Evolutionary conservation across 2,797 vertebrate species (phyloP).

Genomic region (Sebastes taczanowskii): DNA sequence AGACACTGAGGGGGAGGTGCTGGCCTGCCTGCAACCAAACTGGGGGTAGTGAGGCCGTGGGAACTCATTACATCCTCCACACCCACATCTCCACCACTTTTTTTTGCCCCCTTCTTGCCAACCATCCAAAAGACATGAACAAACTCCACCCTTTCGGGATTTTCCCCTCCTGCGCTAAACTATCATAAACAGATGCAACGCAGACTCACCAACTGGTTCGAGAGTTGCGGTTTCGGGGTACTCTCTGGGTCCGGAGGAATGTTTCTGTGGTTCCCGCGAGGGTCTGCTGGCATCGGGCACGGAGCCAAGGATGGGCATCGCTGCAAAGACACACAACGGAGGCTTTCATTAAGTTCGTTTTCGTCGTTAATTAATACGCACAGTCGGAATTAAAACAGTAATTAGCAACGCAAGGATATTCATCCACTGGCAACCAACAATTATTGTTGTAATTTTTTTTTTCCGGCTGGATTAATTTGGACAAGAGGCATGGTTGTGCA

Average conservation of each 20-base stretch:
- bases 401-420: constrained; percentile 79
- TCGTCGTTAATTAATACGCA: constrained; percentile 67
- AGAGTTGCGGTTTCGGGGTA: constrained; percentile 76
- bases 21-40: constrained; percentile 85
- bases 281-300: constrained; percentile 90
- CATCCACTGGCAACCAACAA: constrained; percentile 64
- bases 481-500: constrained; percentile 83
- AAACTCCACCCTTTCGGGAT: constrained; percentile 84
- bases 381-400: constrained; percentile 77
- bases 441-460: constrained; percentile 67
- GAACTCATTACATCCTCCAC: constrained; percentile 81
- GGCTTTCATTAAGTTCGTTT: constrained; percentile 83
- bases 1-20: constrained; percentile 86
- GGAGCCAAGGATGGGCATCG: constrained; percentile 87
- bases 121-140: constrained; percentile 83
- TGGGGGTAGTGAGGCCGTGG: constrained; percentile 83
- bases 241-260: constrained; percentile 83
- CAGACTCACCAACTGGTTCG: constrained; percentile 75
- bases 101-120: constrained; percentile 81
- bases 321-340: constrained; percentile 83
- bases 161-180: constrained; percentile 74
- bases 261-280: constrained; percentile 84
- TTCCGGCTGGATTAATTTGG: constrained; percentile 77
- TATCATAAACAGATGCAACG: constrained; percentile 77
- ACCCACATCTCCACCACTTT: constrained; percentile 66